phyloP scores from a whole-genome alignment of 2,888 invertebrate genomes.

The Lasioglossum morio region DNA sequence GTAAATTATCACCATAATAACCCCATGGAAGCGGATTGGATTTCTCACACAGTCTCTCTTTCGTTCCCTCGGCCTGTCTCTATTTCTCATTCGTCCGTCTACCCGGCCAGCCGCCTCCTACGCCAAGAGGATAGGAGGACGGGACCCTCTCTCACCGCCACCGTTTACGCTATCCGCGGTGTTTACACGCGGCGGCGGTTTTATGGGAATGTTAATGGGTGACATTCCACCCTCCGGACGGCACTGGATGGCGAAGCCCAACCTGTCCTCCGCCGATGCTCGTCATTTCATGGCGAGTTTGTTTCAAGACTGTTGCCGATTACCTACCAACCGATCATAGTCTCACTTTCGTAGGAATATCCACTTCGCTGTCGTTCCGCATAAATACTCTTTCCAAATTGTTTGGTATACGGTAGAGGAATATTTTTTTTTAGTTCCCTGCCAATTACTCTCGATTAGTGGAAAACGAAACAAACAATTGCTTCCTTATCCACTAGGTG shows the following conservation, averaged over 20 bases:
- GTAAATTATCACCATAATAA: slow-evolving; percentile 83
- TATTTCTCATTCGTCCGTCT: slow-evolving; percentile 50
- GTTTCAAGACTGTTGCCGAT: slow-evolving; percentile 66
- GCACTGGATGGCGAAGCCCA: neutral
- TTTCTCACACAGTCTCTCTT: slow-evolving; percentile 79
- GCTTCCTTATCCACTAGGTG: no score
- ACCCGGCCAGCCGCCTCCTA: slow-evolving; percentile 50
- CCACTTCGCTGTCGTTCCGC: neutral
- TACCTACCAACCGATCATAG: slow-evolving; percentile 47
- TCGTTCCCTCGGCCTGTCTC: slow-evolving; percentile 39
- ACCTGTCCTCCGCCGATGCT: slow-evolving; percentile 52
- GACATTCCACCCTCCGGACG: slow-evolving; percentile 79
- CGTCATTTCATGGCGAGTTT: slow-evolving; percentile 74
- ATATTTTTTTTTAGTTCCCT: neutral
- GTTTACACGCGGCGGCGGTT: slow-evolving; percentile 81
- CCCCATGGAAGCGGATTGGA: slow-evolving; percentile 81
- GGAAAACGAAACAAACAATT: no score
- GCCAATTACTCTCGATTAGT: no score
- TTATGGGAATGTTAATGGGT: slow-evolving; percentile 82
- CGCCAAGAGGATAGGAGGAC: slow-evolving; percentile 27
- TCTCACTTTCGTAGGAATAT: slow-evolving; percentile 38
- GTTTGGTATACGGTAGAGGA: neutral
- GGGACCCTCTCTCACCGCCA: slow-evolving; percentile 56
- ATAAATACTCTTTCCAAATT: neutral
- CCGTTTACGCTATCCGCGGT: slow-evolving; percentile 78